phyloP scores from a whole-genome alignment of 23 tunicate genomes.

The Trididemnum nubilum region DNA sequence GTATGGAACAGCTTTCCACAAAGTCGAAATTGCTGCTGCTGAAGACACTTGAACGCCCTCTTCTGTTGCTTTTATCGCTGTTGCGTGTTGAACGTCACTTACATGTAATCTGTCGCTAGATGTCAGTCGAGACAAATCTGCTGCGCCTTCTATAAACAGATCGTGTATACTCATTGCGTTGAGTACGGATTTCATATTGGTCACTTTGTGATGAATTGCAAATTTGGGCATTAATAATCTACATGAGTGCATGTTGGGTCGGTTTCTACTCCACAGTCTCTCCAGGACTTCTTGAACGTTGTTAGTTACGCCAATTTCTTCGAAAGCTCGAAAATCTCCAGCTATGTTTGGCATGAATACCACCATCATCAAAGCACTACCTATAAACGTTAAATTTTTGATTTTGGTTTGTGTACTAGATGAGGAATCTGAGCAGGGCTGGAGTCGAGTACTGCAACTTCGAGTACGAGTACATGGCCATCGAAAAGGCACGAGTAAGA shows the following conservation, averaged over 20 bases:
- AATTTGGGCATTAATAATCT: slow-evolving; percentile 74
- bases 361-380: slow-evolving; percentile 33
- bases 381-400: too few species aligned
- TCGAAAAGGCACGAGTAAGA: too few species aligned
- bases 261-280: background rate
- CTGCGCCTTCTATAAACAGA: slow-evolving; percentile 40
- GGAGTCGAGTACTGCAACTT: too few species aligned
- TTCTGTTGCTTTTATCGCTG: slow-evolving; percentile 61
- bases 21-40: slow-evolving; percentile 37
- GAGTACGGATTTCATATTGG: slow-evolving; percentile 25
- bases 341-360: slow-evolving; percentile 45
- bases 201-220: slow-evolving; percentile 34
- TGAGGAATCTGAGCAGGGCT: too few species aligned
- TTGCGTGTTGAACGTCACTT: slow-evolving; percentile 66
- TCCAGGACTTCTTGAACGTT: background rate
- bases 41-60: slow-evolving; percentile 74
- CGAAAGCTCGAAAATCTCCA: slow-evolving; percentile 45
- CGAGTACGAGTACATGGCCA: too few species aligned
- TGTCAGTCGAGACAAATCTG: slow-evolving; percentile 70
- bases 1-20: slow-evolving; percentile 30
- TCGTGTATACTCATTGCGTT: slow-evolving; percentile 60
- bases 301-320: background rate
- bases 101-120: slow-evolving; percentile 46
- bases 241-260: background rate
- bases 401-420: too few species aligned